These are phyloP conservation scores for Lampris megalopsis DNA, from an alignment of 2,113 vertebrate species.

Conservation along the genomic window DNA sequence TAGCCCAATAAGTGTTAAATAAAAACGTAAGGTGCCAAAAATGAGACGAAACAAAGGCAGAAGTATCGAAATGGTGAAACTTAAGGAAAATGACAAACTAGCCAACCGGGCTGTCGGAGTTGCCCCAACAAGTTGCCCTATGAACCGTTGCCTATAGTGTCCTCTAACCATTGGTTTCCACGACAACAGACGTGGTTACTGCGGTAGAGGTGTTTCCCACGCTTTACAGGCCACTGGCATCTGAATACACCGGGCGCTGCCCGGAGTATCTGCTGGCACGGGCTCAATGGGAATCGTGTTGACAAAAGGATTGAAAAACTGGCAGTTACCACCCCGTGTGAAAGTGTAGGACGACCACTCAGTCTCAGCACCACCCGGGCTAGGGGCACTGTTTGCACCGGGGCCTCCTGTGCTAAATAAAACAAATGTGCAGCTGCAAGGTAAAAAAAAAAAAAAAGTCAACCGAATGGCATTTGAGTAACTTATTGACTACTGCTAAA, in stretches of 20 bases:
- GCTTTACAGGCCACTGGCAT: conserved; percentile 50
- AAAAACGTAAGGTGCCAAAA: neutral
- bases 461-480: too few species aligned
- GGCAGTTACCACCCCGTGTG: conserved; percentile 1
- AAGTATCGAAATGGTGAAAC: conserved; percentile 1
- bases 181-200: conserved; percentile 64
- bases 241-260: conserved; percentile 37
- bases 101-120: conserved; percentile 3
- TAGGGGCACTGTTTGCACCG: conserved; percentile 31
- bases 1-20: too few species aligned
- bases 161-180: conserved; percentile 54
- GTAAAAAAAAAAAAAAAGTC: too few species aligned
- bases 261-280: conserved; percentile 55
- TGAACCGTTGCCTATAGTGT: conserved; percentile 39
- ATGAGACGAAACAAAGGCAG: neutral
- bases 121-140: conserved; percentile 43
- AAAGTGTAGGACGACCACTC: too few species aligned
- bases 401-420: neutral
- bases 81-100: neutral
- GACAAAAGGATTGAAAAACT: conserved; percentile 61
- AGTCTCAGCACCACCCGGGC: neutral
- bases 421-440: neutral
- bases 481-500: too few species aligned
- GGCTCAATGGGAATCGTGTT: conserved; percentile 49
- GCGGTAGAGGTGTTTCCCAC: conserved; percentile 53